These are phyloP conservation scores for Hedychridium roseum DNA, from an alignment of 2,888 invertebrate species.

Conservation along the genomic window DNA sequence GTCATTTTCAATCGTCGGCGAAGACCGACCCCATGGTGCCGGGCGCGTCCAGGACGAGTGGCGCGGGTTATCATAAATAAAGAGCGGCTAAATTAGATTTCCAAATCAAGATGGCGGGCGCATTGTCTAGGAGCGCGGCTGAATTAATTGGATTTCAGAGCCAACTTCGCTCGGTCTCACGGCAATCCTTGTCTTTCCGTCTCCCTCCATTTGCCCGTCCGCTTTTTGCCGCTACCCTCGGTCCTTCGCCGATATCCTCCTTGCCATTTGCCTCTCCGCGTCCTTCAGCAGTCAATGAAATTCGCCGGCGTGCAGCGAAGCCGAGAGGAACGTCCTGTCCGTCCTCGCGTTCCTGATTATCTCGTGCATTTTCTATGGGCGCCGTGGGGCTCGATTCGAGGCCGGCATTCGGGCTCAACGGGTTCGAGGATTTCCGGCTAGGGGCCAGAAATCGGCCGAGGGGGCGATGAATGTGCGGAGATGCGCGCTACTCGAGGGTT, in stretches of 20 bases:
- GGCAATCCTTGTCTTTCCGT: conserved; percentile 28
- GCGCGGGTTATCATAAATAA: conserved; percentile 58
- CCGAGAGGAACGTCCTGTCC: background rate
- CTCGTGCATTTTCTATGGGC: conserved; percentile 36
- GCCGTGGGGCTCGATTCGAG: conserved; percentile 20
- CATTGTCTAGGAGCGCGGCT: conserved; percentile 55
- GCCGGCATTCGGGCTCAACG: too few species aligned
- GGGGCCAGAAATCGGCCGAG: too few species aligned
- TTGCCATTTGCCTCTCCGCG: too few species aligned
- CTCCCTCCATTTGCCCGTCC: conserved; percentile 15
- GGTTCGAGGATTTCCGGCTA: conserved; percentile 15
- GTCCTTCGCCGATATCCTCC: too few species aligned
- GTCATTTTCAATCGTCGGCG: conserved; percentile 52
- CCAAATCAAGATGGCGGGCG: conserved; percentile 57
- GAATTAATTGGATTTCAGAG: conserved; percentile 60
- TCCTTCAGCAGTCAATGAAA: background rate
- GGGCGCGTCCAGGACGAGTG: conserved; percentile 47
- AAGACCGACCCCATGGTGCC: conserved; percentile 41
- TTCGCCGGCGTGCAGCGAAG: conserved; percentile 12
- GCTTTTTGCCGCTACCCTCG: conserved; percentile 14
- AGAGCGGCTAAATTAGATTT: conserved; percentile 60
- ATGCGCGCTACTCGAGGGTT: conserved; percentile 33
- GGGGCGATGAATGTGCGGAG: conserved; percentile 12
- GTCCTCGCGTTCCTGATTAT: conserved; percentile 28
- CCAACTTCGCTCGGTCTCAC: conserved; percentile 48